Base-by-base conservation (phyloP, 2,888 invertebrate genomes). In the Drosophila prolongata region DNA sequence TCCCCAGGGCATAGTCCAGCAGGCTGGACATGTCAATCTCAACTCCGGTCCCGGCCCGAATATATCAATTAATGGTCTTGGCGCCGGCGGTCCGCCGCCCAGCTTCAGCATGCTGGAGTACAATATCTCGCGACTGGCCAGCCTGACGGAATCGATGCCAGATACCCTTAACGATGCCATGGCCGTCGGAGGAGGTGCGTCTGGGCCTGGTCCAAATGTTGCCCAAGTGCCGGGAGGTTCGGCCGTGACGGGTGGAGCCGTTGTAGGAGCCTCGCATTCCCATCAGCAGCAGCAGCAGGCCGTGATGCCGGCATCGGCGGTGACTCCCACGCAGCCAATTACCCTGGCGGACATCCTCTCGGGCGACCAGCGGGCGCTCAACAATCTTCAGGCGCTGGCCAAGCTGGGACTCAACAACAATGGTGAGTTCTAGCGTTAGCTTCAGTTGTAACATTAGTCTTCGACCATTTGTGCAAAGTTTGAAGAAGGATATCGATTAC, bases 351-450 rank as follows among this genome's bases (percentile, higher is more conserved):
- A 97, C 91, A 93, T 97, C 62, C 94, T 97, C 62, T 94, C 95
- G 67, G 96, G 96, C 16, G 93, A 94, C 77, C 95, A 95, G 81
- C 95, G 96, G 86, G 97, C 97, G 11, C 95, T 97, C 84, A 97
- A 96, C 92, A 98, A 98, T 93, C 93, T 98, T 77, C 97, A 98
- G 90, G 97, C 97, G 34, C 94, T 98, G 68, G 97, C 97, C 67
- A 98, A 98, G 92, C 94, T 98, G 62, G 97, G 97, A 89, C 92
- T 95, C 55, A 95, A 94, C 76, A 93, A 92, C 86, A 94, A 95
- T 88, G 95, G 95, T 95, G 91, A 93, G 93, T 90, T 11, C 2
- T 1, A 5, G 42, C 16, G 16, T 0, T 30, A 8, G 30, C 30
- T 0, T 6, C 8, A 2, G 2, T 30, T 30, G 8, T 8, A 30